Percentiles rank a stretch among this genome's conserved stretches.
Conservation (phyloP, 1,140 invertebrate species). For the Copidosoma floridanum region DNA sequence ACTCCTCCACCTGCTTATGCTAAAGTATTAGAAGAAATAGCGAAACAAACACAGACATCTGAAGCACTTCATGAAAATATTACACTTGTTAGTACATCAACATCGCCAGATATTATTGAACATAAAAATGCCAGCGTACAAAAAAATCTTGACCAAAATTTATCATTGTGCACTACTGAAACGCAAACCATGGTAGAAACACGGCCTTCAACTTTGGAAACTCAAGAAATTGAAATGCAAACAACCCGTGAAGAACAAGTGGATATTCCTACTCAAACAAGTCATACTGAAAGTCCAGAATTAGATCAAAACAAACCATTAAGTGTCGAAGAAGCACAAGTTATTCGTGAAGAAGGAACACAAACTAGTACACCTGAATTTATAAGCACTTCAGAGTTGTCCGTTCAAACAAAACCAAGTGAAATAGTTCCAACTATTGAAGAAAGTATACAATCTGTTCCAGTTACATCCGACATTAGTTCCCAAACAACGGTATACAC, state of each 20-base stretch:
- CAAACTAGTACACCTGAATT: constrained; percentile 35
- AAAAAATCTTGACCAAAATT: constrained; percentile 21
- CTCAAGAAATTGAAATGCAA: constrained; percentile 41
- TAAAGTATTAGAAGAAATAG: constrained; percentile 32
- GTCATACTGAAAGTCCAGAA: constrained; percentile 26
- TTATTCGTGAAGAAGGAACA: constrained; percentile 33
- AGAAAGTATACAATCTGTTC: constrained; percentile 37
- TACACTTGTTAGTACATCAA: constrained; percentile 31
- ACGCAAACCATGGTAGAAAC: constrained; percentile 36
- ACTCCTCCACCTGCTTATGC: constrained; percentile 21
- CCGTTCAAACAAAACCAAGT: constrained; percentile 37
- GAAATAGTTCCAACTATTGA: constrained; percentile 39
- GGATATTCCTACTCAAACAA: constrained; percentile 45
- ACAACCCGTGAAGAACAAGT: constrained; percentile 31
- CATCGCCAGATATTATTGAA: constrained; percentile 22
- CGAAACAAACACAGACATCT: constrained; percentile 36
- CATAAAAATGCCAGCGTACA: constrained; percentile 24
- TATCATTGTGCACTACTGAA: constrained; percentile 23
- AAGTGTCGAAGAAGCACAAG: not conserved
- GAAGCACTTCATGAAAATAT: constrained; percentile 27
- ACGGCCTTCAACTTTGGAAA: constrained; percentile 24
- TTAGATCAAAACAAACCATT: not conserved
- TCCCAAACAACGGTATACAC: constrained; percentile 37
- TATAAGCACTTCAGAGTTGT: constrained; percentile 32
- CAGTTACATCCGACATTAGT: constrained; percentile 35